These are phyloP conservation scores for Napeogenes inachia DNA, from an alignment of 2,888 invertebrate genomes.

Conservation along the genomic window DNA sequence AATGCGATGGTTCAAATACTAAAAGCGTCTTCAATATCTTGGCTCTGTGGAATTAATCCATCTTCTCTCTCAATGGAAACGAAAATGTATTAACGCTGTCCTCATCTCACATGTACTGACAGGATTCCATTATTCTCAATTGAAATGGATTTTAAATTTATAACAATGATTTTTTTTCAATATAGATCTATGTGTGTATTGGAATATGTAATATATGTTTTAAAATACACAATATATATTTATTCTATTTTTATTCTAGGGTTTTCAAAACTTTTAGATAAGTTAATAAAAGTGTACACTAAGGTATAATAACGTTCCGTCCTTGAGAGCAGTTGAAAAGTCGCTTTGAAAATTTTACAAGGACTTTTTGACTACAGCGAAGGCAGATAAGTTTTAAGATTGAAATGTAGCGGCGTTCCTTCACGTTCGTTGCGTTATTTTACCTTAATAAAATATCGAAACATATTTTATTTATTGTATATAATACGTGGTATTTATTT, in stretches of 20 bases:
- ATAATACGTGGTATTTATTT: too few species aligned
- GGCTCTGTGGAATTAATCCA: conserved; percentile 70
- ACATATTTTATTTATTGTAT: too few species aligned
- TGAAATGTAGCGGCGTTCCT: conserved; percentile 44
- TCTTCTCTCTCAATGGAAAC: conserved; percentile 48
- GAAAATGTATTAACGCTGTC: conserved; percentile 50
- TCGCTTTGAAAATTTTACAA: conserved; percentile 1
- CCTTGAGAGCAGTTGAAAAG: neutral
- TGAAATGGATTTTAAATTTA: neutral
- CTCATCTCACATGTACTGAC: conserved; percentile 25
- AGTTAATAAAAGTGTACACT: conserved; percentile 5
- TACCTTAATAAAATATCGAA: conserved; percentile 8
- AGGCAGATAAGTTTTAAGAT: conserved; percentile 50
- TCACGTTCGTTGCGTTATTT: conserved; percentile 31
- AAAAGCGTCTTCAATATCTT: conserved; percentile 60
- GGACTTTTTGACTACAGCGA: neutral
- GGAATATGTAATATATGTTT: neutral
- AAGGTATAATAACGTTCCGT: conserved; percentile 4
- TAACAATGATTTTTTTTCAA: neutral
- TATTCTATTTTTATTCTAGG: neutral
- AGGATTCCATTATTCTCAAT: conserved; percentile 1
- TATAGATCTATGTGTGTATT: neutral
- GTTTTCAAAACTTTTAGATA: conserved; percentile 1
- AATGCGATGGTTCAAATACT: conserved; percentile 52
- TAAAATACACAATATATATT: neutral